Percentiles rank a stretch among this genome's conserved stretches.
Evolutionary conservation across 1,140 invertebrate species (phyloP).

Genomic region (Prorops nasuta): DNA sequence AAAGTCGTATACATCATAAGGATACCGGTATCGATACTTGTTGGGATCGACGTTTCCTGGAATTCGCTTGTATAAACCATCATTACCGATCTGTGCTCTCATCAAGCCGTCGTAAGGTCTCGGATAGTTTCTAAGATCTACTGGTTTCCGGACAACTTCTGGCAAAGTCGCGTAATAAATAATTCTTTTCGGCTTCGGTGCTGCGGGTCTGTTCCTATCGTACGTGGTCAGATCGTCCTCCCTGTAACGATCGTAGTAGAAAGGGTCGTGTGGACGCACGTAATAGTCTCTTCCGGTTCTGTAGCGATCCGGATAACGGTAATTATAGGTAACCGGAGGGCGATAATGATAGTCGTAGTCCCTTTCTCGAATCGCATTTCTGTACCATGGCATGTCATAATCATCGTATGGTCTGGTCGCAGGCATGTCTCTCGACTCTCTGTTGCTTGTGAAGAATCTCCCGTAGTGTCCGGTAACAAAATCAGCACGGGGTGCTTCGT

Average conservation of each 20-base stretch:
- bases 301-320: conserved; percentile 42
- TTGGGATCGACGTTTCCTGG: conserved; percentile 27
- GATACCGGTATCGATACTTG: conserved; percentile 28
- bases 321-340: conserved; percentile 20
- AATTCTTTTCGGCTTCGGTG: conserved; percentile 49
- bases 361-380: conserved; percentile 24
- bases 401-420: conserved; percentile 28
- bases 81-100: conserved; percentile 18
- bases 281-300: conserved; percentile 33
- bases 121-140: conserved; percentile 41
- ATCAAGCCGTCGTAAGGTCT: conserved; percentile 26
- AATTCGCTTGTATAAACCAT: conserved; percentile 26
- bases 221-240: conserved; percentile 41
- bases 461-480: conserved; percentile 43
- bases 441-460: conserved; percentile 27
- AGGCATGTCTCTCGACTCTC: conserved; percentile 41
- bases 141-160: conserved; percentile 50
- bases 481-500: conserved; percentile 37
- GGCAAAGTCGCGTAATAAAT: conserved; percentile 57
- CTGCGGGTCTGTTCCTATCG: conserved; percentile 32
- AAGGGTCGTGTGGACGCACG: conserved; percentile 24
- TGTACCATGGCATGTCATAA: conserved; percentile 38
- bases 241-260: conserved; percentile 38
- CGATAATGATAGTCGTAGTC: conserved; percentile 38
- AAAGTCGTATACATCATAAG: conserved; percentile 28